Evolutionary conservation across 2,113 vertebrate species (phyloP), one percentile per base, ranked within the genome.

Genomic region (Geococcyx californianus): DNA sequence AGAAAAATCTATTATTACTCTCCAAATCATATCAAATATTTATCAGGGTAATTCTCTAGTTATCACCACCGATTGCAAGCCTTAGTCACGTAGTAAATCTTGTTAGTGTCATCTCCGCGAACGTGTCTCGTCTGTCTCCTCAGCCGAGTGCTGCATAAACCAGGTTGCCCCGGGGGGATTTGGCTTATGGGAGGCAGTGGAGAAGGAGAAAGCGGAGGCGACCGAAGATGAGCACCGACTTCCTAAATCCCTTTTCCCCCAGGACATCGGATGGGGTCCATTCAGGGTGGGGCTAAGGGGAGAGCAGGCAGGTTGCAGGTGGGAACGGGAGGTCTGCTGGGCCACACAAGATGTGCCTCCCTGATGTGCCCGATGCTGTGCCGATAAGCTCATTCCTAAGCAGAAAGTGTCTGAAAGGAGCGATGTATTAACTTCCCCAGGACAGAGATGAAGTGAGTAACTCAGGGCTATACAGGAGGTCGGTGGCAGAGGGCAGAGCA

Each of bases 11-110:
- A 88, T 94, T 96, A 96, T 94, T 97, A 68, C 90, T 94, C 66
- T 97, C 87, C 96, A 96, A 97, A 97, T 96, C 82, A 86, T 94
- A 96, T 96, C 90, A 97, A 97, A 95, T 97, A 96, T 97, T 97
- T 98, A 97, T 97, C 97, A 94, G 74, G 87, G 94, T 95, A 96
- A 94, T 97, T 97, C 88, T 97, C 93, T 88, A 78, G 89, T 96
- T 97, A 96, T 96, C 88, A 92, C 56, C 81, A 84, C 81, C 76
- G 24, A 84, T 90, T 92, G 93, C 78, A 97, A 94, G 93, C 92
- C 92, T 89, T 83, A 92, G 78, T 87, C 72, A 83, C 16, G 31
- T 87, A 76, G 81, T 94, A 93, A 95, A 97, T 95, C 95, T 96
- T 93, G 93, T 87, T 92, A 97, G 72, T 94, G 77, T 94, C 96